Conservation (phyloP, 2,888 invertebrate genomes). For the Pseudolycoriella hygida region DNA sequence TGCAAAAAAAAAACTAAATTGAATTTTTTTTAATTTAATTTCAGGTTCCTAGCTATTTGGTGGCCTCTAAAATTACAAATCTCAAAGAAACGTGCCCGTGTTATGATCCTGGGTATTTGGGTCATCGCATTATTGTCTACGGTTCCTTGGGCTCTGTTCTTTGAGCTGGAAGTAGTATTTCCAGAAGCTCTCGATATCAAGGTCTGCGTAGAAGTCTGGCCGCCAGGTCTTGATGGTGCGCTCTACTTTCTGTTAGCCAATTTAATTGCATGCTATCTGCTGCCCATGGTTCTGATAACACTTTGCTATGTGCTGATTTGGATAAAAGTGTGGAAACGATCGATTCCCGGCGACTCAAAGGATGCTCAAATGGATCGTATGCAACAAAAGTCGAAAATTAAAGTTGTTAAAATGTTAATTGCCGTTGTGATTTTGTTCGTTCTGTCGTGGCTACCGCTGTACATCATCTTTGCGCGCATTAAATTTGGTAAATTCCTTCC, state of each 20-base stretch:
- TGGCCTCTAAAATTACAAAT: constrained; percentile 85
- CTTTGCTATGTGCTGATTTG: constrained; percentile 85
- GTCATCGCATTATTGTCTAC: constrained; percentile 68
- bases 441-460: constrained; percentile 82
- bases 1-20: too few relatives aligned
- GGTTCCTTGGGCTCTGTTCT: constrained; percentile 81
- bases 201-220: constrained; percentile 74
- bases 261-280: constrained; percentile 73
- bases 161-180: constrained; percentile 59
- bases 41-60: constrained; percentile 90
- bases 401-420: constrained; percentile 87
- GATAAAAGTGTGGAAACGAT: constrained; percentile 73
- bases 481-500: constrained; percentile 46
- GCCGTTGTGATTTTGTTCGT: constrained; percentile 88
- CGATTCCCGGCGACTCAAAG: constrained; percentile 80
- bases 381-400: constrained; percentile 87
- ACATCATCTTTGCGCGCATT: constrained; percentile 73
- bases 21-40: too few relatives aligned
- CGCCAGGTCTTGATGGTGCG: constrained; percentile 60
- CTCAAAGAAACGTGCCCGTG: constrained; percentile 68
- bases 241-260: constrained; percentile 80
- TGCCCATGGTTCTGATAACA: constrained; percentile 79
- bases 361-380: constrained; percentile 82
- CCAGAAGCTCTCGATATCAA: constrained; percentile 57
- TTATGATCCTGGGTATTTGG: constrained; percentile 85